phyloP scores from a whole-genome alignment of 2,888 invertebrate genomes.

The Endotricha flammealis region DNA sequence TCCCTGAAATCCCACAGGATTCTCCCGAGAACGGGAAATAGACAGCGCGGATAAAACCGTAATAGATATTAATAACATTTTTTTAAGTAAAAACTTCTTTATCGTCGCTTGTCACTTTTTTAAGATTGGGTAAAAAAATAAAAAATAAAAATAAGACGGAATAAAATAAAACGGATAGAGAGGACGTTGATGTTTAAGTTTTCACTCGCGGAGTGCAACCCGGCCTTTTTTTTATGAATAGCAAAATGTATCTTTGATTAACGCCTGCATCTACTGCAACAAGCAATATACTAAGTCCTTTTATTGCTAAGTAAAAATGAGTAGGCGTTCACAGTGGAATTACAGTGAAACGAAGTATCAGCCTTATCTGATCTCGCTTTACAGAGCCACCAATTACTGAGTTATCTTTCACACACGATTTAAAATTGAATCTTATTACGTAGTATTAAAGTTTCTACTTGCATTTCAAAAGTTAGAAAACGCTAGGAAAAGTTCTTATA shows the following conservation, averaged over 20 bases:
- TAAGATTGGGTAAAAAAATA: no score
- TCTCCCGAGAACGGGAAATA: no score
- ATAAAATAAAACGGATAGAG: no score
- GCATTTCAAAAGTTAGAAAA: not conserved
- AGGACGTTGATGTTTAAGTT: no score
- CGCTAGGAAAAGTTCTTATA: conserved; percentile 5
- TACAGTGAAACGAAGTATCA: not conserved
- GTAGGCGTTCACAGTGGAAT: conserved; percentile 2
- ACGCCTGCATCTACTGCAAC: not conserved
- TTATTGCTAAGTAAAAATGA: not conserved
- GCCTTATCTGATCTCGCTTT: not conserved
- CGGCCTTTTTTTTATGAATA: not conserved
- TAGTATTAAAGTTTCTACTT: not conserved
- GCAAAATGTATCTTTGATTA: not conserved
- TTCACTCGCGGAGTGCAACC: no score
- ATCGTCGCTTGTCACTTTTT: no score
- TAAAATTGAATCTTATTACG: not conserved
- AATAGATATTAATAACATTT: no score
- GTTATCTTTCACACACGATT: not conserved
- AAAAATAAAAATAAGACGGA: no score
- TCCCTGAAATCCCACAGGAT: no score
- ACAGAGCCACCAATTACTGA: not conserved
- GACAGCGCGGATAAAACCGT: no score
- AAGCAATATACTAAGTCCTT: not conserved
- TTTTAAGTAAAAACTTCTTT: no score